Conservation (phyloP, 2,797 vertebrate species). For the Pteropus rufus region DNA sequence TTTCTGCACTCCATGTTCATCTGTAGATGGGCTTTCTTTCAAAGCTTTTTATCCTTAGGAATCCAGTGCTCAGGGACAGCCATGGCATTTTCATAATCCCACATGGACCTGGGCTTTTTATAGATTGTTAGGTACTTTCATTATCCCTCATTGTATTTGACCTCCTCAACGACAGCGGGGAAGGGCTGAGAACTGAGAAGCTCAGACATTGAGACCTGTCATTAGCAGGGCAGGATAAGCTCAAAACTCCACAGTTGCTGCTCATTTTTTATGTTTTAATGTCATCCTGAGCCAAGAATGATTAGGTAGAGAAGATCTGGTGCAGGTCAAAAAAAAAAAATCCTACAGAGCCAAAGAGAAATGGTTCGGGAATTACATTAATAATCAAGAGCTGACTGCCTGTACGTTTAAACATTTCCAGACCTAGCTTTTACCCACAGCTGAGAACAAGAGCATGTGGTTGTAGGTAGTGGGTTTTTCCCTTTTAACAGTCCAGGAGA, state of each 20-base stretch:
- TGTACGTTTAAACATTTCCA: neutral
- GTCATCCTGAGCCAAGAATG: neutral
- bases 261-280: neutral
- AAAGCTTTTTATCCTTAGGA: neutral
- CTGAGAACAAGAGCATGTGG: neutral
- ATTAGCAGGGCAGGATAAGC: neutral
- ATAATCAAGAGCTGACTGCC: neutral
- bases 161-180: neutral
- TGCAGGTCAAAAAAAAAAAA: neutral
- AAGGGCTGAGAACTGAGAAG: neutral
- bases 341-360: constrained; percentile 24
- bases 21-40: neutral
- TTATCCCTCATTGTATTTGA: neutral
- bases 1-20: neutral
- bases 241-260: neutral
- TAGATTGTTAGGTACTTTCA: neutral
- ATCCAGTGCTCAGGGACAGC: neutral
- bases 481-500: neutral
- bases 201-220: neutral
- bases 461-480: neutral
- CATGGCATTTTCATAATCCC: neutral
- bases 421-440: neutral
- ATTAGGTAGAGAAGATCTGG: constrained; percentile 29
- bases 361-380: constrained; percentile 35
- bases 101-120: neutral